Percentiles rank a stretch among this genome's conserved stretches.
Evolutionary conservation across 2,797 vertebrate genomes (phyloP).

Genomic region (Lutjanus argentimaculatus): DNA sequence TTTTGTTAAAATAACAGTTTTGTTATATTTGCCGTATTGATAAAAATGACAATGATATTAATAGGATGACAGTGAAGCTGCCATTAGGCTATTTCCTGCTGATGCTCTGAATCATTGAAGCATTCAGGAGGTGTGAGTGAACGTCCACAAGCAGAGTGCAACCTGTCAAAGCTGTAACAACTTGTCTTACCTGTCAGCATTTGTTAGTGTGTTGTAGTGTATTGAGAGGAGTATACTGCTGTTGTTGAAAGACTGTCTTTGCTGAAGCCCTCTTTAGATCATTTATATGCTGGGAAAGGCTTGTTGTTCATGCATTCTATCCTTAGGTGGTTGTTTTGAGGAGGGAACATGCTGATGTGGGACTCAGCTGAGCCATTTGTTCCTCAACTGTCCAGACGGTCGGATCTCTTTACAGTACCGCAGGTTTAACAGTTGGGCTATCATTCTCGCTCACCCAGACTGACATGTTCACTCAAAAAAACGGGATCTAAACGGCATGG

Average conservation of each 20-base stretch:
- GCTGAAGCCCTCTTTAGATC: conserved; percentile 14
- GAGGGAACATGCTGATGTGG: conserved; percentile 18
- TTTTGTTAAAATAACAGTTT: not conserved
- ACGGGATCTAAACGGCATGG: not conserved
- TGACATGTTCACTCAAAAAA: conserved; percentile 12
- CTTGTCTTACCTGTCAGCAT: conserved; percentile 42
- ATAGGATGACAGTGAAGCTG: not conserved
- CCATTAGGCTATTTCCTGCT: conserved; percentile 4
- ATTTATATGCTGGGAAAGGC: conserved; percentile 35
- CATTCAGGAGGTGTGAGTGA: conserved; percentile 34
- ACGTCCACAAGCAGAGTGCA: conserved; percentile 7
- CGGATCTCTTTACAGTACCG: conserved; percentile 11
- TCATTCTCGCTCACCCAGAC: conserved; percentile 14
- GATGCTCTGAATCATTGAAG: conserved; percentile 25
- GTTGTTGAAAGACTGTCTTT: conserved; percentile 24
- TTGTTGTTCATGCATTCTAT: conserved; percentile 33
- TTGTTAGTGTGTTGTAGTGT: no score
- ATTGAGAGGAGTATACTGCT: conserved; percentile 22
- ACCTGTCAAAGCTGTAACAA: conserved; percentile 49
- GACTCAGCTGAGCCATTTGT: conserved; percentile 40
- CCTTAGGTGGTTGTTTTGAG: conserved; percentile 35
- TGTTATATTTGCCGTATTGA: conserved; percentile 8
- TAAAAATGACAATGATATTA: conserved; percentile 3
- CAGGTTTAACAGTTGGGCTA: conserved; percentile 8
- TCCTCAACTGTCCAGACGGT: conserved; percentile 20